Evolutionary conservation across 2,113 vertebrate species (phyloP).

Genomic region (Lagopus muta): DNA sequence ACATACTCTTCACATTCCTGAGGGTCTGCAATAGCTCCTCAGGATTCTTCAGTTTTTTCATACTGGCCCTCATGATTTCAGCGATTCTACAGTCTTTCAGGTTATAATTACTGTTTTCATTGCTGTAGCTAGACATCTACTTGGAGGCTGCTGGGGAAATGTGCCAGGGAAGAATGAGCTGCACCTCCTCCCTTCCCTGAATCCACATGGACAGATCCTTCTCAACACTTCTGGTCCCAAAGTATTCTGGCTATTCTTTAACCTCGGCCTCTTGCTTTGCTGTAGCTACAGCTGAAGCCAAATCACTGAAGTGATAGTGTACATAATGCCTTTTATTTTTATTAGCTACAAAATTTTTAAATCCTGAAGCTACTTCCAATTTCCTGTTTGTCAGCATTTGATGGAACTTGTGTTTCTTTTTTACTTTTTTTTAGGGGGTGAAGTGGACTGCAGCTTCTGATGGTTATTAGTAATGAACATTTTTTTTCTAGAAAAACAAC

Average conservation of each 20-base stretch:
- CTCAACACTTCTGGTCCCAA: slow-evolving; percentile 1
- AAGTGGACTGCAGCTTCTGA: background rate
- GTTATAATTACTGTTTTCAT: slow-evolving; percentile 44
- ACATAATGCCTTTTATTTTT: background rate
- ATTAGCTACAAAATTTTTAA: background rate
- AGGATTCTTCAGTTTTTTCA: background rate
- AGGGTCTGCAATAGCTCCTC: background rate
- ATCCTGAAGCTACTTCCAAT: background rate
- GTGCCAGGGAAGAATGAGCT: background rate
- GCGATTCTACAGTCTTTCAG: background rate
- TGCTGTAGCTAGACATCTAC: background rate
- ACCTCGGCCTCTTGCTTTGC: slow-evolving; percentile 22
- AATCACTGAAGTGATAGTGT: background rate
- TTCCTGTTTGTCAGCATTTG: background rate
- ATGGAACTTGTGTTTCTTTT: background rate
- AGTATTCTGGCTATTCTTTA: slow-evolving; percentile 34
- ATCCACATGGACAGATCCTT: slow-evolving; percentile 9
- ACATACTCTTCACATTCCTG: background rate
- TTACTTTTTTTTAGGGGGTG: background rate
- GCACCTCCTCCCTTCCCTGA: background rate
- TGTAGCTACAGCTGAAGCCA: background rate
- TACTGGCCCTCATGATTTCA: background rate
- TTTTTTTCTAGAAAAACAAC: slow-evolving; percentile 42
- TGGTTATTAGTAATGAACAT: slow-evolving; percentile 30
- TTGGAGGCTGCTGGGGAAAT: background rate